Conservation (phyloP, 2,113 vertebrate species). For the Papio anubis region DNA sequence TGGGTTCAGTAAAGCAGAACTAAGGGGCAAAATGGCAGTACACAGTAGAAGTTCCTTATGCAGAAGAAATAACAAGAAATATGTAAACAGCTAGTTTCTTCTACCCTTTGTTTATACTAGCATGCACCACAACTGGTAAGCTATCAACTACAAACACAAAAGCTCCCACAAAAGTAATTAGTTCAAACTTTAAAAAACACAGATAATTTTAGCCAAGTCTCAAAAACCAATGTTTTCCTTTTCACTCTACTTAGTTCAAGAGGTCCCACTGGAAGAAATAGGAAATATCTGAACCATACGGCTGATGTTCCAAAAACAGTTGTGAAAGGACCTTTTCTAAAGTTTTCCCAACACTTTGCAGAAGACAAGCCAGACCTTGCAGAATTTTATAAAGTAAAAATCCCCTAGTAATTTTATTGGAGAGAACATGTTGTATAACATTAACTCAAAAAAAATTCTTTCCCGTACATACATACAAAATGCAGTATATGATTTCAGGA, state of each 20-base stretch:
- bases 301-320: background rate
- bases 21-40: background rate
- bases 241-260: slow-evolving; percentile 16
- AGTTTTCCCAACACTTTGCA: slow-evolving; percentile 7
- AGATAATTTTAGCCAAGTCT: slow-evolving; percentile 26
- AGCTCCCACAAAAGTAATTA: slow-evolving; percentile 18
- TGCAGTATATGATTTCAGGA: background rate
- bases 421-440: background rate
- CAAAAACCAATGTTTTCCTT: background rate
- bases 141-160: slow-evolving; percentile 14
- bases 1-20: background rate
- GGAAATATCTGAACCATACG: background rate
- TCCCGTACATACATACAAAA: background rate
- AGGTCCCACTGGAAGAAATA: background rate
- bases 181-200: background rate
- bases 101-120: background rate
- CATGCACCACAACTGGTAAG: background rate
- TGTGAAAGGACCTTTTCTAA: background rate
- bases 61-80: background rate
- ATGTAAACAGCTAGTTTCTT: background rate
- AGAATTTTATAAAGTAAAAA: slow-evolving; percentile 27
- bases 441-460: background rate
- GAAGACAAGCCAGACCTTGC: background rate
- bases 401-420: background rate
- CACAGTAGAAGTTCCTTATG: background rate